A percentile compares a stretch with the other conserved stretches of the same genome.
phyloP scores from a whole-genome alignment of 2,113 vertebrate genomes.

The Oncorhynchus clarkii region DNA sequence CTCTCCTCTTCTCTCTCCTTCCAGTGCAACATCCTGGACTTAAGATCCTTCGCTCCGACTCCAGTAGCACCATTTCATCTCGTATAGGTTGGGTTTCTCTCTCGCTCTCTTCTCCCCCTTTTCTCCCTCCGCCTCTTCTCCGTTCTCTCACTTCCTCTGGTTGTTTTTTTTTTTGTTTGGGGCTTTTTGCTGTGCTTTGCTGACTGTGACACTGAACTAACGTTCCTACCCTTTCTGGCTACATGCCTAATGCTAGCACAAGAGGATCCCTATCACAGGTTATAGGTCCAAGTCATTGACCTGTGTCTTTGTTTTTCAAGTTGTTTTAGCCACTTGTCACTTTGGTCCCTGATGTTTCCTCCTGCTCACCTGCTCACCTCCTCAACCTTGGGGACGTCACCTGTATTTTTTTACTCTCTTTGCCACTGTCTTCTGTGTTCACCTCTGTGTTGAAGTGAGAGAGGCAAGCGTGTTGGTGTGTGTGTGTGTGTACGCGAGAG shows the following conservation, averaged over 20 bases:
- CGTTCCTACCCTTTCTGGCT: constrained; percentile 5
- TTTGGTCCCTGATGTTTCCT: background rate
- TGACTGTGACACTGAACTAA: constrained; percentile 66
- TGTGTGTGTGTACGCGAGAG: background rate
- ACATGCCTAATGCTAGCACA: constrained; percentile 35
- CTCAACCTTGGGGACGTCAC: background rate
- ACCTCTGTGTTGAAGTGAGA: background rate
- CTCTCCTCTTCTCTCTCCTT: constrained; percentile 75
- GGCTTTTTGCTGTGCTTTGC: constrained; percentile 63
- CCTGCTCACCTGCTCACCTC: too few relatives aligned
- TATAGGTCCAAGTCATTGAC: constrained; percentile 1
- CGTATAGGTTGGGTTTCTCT: constrained; percentile 84
- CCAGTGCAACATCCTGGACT: constrained; percentile 91
- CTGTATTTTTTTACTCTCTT: background rate
- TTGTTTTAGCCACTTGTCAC: background rate
- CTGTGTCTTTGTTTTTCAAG: constrained; percentile 1
- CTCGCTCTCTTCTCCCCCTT: constrained; percentile 43
- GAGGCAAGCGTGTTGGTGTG: too few relatives aligned
- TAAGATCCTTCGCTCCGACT: constrained; percentile 93
- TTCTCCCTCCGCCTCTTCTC: constrained; percentile 13
- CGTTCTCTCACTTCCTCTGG: constrained; percentile 18
- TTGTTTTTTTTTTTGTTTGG: constrained; percentile 49
- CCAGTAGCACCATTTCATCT: constrained; percentile 92
- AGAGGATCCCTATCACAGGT: constrained; percentile 14
- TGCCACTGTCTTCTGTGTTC: constrained; percentile 1